Evolutionary conservation across 2,888 invertebrate genomes (phyloP), one percentile per base, ranked within the genome.

Genomic region (Pilophorus perplexus): DNA sequence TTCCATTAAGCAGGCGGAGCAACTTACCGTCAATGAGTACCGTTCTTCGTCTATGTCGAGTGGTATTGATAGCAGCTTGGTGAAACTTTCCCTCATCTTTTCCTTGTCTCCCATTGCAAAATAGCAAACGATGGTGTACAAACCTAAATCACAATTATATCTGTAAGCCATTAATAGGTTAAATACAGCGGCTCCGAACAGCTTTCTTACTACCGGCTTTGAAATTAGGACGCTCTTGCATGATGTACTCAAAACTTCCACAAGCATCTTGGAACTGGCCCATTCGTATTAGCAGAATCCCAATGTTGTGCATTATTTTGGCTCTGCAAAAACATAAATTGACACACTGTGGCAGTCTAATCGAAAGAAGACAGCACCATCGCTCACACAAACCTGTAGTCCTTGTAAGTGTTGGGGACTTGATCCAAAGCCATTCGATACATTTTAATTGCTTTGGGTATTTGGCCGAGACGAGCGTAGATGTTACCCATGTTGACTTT

Each of bases 401-500:
- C 91, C 76, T 94, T 95, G 75, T 96, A 92, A 62, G 89, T 90
- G 38, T 90, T 90, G 0, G 96, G 93, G 2, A 90, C 89, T 78
- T 98, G 98, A 79, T 99, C 99, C 71, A 99, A 81, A 0, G 98
- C 97, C 98, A 98, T 99, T 73, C 97, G 84, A 76, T 96, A 99
- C 82, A 95, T 87, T 80, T 99, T 99, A 67, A 99, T 86, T 0
- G 98, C 97, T 79, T 96, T 93, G 12, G 90, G 87, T 75, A 90
- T 93, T 74, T 92, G 86, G 71, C 93, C 93, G 83, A 95, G 90
- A 79, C 90, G 91, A 74, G 92, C 93, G 78, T 95, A 93, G 74
- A 99, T 94, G 76, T 98, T 98, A 1, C 97, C 98, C 89, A 99
- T 97, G 77, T 99, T 99, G 0, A 98, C 88, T 81, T 95, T 94